Percentiles rank a stretch among this genome's conserved stretches.
These are phyloP conservation scores for Lemur catta DNA, from an alignment of 2,797 vertebrate species.

Conservation along the genomic window DNA sequence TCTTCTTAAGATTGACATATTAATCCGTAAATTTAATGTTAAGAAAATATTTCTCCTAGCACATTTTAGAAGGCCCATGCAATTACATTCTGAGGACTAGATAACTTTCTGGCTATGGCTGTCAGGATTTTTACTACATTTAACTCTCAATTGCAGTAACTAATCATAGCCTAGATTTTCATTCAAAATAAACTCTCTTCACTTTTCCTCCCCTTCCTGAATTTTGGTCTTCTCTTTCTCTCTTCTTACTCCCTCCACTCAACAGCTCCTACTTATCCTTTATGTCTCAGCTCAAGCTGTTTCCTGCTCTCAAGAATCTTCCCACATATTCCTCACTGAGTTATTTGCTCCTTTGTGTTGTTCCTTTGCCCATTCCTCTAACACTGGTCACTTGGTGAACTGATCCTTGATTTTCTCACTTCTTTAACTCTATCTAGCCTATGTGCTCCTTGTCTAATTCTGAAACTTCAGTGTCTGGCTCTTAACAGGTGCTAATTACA, in stretches of 20 bases:
- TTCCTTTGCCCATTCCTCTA: neutral
- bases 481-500: neutral
- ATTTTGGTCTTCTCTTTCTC: neutral
- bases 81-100: neutral
- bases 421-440: neutral
- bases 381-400: neutral
- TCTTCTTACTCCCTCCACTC: neutral
- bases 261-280: neutral
- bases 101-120: neutral
- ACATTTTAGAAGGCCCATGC: neutral
- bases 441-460: neutral
- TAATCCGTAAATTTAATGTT: neutral
- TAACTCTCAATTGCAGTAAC: neutral
- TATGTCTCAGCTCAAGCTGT: neutral
- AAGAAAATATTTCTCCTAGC: conserved; percentile 1
- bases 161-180: neutral
- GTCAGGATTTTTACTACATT: conserved; percentile 13
- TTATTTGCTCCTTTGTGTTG: neutral
- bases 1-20: neutral
- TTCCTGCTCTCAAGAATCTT: neutral
- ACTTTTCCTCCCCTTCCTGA: neutral
- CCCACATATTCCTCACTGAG: neutral
- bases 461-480: neutral
- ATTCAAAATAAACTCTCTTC: neutral
- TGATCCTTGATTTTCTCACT: neutral